Percentiles rank a stretch among this genome's conserved stretches.
Evolutionary conservation across 2,888 invertebrate species (phyloP).

Genomic region (Nymphalis c-album): DNA sequence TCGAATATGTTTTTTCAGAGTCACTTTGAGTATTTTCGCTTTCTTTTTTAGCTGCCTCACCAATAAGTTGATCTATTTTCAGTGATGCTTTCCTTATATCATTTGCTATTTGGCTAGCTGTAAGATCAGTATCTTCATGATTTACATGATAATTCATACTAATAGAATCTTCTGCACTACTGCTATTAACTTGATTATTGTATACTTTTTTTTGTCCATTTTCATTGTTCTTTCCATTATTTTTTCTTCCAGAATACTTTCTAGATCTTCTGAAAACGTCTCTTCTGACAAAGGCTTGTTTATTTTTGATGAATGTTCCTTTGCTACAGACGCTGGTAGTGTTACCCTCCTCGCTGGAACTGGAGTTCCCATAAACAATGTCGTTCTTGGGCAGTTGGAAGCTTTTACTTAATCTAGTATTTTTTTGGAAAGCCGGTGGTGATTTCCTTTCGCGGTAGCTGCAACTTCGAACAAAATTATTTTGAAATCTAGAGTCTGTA

Average conservation of each 20-base stretch:
- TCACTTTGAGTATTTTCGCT: constrained; percentile 61
- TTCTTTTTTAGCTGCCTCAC: constrained; percentile 66
- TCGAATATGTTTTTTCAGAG: constrained; percentile 76
- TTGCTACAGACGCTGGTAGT: constrained; percentile 65
- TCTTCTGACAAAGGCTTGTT: constrained; percentile 77
- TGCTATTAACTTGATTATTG: constrained; percentile 66
- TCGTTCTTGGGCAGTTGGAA: constrained; percentile 77
- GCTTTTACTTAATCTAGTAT: constrained; percentile 77
- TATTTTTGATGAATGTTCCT: constrained; percentile 82
- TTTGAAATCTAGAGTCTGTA: constrained; percentile 76
- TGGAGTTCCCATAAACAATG: constrained; percentile 71
- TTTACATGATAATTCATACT: constrained; percentile 78
- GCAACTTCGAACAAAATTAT: constrained; percentile 74
- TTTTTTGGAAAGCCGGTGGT: constrained; percentile 77
- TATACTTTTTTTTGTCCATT: constrained; percentile 60
- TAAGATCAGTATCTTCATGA: constrained; percentile 80
- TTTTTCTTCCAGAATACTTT: constrained; percentile 76
- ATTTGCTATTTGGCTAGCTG: constrained; percentile 79
- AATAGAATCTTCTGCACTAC: constrained; percentile 74
- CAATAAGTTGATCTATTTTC: constrained; percentile 80
- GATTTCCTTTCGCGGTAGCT: constrained; percentile 78
- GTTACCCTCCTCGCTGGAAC: constrained; percentile 78
- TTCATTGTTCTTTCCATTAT: constrained; percentile 63
- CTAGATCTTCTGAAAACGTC: constrained; percentile 77
- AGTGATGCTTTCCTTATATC: constrained; percentile 80